A percentile compares a stretch with the other conserved stretches of the same genome.
Conservation (phyloP, 2,113 vertebrate species). For the Aptenodytes patagonicus region DNA sequence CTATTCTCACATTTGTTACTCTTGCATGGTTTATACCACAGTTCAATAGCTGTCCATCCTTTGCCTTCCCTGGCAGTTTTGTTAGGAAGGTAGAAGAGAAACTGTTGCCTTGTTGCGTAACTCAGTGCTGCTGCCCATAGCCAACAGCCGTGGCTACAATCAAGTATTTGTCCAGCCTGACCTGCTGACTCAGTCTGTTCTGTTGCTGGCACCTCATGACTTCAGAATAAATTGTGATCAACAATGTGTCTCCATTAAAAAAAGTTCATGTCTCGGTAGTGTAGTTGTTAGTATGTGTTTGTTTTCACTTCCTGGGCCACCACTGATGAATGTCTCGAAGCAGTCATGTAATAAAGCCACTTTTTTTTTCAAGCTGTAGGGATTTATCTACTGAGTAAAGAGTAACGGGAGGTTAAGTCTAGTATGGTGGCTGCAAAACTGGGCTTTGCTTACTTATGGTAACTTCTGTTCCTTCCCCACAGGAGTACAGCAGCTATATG, state of each 20-base stretch:
- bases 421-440: neutral
- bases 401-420: no score
- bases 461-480: neutral
- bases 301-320: neutral
- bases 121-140: conserved; percentile 78
- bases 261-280: neutral
- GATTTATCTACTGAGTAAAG: neutral
- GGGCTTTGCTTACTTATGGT: neutral
- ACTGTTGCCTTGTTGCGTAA: conserved; percentile 71
- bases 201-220: conserved; percentile 87
- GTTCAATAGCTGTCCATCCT: conserved; percentile 70
- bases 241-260: conserved; percentile 57
- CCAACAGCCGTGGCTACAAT: conserved; percentile 71
- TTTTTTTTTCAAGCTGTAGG: neutral
- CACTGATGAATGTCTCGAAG: neutral
- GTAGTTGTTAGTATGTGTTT: neutral
- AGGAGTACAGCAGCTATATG: neutral
- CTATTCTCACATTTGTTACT: conserved; percentile 70
- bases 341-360: neutral
- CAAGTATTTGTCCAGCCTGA: conserved; percentile 77
- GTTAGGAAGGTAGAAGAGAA: conserved; percentile 67
- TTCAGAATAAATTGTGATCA: conserved; percentile 86
- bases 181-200: conserved; percentile 71
- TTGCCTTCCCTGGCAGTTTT: conserved; percentile 69
- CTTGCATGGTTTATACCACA: conserved; percentile 80